phyloP scores from a whole-genome alignment of 1,140 invertebrate species.

The Agraylea sexmaculata region DNA sequence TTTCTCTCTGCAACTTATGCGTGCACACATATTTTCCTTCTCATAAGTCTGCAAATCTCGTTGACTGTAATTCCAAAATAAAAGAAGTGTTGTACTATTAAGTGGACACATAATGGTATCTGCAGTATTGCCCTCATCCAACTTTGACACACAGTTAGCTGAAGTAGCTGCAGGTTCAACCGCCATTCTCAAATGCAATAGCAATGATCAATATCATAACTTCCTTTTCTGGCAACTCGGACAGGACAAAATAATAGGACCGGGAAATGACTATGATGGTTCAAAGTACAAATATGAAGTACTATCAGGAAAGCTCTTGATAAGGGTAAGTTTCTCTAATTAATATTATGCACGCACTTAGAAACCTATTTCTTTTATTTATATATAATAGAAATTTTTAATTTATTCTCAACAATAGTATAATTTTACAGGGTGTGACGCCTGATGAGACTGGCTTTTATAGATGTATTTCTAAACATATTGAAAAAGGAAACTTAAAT shows the following conservation, averaged over 20 bases:
- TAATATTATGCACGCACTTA: background rate
- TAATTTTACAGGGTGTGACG: constrained; percentile 42
- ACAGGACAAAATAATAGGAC: constrained; percentile 46
- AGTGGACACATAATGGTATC: constrained; percentile 13
- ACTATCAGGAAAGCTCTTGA: constrained; percentile 49
- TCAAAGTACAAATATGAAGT: constrained; percentile 59
- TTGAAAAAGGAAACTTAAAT: constrained; percentile 39
- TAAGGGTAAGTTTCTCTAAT: constrained; percentile 45
- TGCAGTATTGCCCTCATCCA: constrained; percentile 5
- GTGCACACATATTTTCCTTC: too few species aligned
- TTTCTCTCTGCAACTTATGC: too few species aligned
- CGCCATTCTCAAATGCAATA: constrained; percentile 47
- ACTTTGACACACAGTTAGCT: constrained; percentile 25
- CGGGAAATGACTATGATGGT: constrained; percentile 45
- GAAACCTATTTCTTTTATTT: background rate
- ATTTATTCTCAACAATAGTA: constrained; percentile 3
- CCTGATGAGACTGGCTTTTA: constrained; percentile 49
- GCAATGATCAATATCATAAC: constrained; percentile 51
- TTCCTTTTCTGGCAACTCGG: constrained; percentile 57
- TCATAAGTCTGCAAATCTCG: too few species aligned
- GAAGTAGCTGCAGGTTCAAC: constrained; percentile 46
- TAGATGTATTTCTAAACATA: constrained; percentile 48
- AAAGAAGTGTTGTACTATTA: too few species aligned
- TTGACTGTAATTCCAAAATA: too few species aligned
- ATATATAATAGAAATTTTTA: constrained; percentile 2